Evolutionary conservation across 2,797 vertebrate species (phyloP).

Genomic region (Hozukius guyotensis): DNA sequence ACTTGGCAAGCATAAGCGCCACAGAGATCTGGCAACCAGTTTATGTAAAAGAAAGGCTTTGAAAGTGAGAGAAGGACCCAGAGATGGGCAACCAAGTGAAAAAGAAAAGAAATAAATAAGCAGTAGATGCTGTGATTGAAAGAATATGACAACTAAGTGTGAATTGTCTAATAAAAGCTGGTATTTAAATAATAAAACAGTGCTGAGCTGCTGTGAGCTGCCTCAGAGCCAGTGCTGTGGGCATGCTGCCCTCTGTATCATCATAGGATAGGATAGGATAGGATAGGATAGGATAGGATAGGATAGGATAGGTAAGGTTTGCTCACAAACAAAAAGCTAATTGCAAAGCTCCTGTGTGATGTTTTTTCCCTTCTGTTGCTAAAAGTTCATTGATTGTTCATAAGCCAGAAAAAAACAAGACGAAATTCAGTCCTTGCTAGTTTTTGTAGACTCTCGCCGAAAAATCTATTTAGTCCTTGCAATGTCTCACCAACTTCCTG

Average conservation of each 20-base stretch:
- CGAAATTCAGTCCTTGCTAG: too few relatives aligned
- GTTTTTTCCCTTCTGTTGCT: neutral
- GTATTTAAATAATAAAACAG: neutral
- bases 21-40: conserved; percentile 64
- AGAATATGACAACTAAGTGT: neutral
- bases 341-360: neutral
- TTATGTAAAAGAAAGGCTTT: conserved; percentile 36
- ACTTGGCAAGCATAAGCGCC: conserved; percentile 57
- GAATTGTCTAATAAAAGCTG: neutral
- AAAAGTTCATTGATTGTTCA: neutral
- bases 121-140: neutral
- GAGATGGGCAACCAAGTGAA: neutral
- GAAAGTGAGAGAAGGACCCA: conserved; percentile 2
- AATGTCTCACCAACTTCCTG: neutral
- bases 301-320: neutral
- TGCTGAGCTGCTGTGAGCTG: neutral
- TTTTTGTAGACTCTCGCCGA: too few relatives aligned
- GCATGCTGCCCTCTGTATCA: neutral
- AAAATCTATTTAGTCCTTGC: neutral
- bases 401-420: neutral
- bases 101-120: neutral
- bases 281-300: too few relatives aligned
- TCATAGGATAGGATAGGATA: neutral
- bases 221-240: neutral
- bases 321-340: neutral